These are phyloP conservation scores for Lamproptera curius DNA, from an alignment of 2,888 invertebrate species.

Conservation along the genomic window DNA sequence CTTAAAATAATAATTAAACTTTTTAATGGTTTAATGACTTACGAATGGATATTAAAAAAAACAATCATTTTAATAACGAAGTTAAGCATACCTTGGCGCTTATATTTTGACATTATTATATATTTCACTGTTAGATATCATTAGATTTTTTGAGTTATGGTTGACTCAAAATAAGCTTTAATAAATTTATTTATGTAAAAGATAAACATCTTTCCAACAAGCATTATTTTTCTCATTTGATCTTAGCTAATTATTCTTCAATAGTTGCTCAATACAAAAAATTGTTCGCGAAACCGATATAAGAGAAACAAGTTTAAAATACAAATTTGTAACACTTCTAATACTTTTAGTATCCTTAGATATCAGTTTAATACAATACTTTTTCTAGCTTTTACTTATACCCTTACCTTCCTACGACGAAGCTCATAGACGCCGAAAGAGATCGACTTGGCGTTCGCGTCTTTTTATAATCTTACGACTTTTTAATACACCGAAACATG, in stretches of 20 bases:
- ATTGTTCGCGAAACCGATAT: no score
- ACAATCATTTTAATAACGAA: no score
- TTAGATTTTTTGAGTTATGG: no score
- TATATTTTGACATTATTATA: no score
- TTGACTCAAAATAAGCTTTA: no score
- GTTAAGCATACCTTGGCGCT: no score
- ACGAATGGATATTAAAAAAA: constrained; percentile 20
- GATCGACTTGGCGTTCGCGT: constrained; percentile 54
- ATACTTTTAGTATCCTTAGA: constrained; percentile 72
- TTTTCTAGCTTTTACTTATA: constrained; percentile 60
- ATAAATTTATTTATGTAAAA: no score
- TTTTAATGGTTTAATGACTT: constrained; percentile 26
- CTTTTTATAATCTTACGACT: constrained; percentile 36
- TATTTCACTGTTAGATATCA: no score
- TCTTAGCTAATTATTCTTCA: no score
- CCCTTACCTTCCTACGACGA: constrained; percentile 71
- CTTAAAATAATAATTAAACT: constrained; percentile 23
- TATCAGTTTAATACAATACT: constrained; percentile 62
- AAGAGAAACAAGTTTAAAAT: constrained; percentile 48
- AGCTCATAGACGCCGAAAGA: constrained; percentile 67
- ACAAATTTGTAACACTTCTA: constrained; percentile 76
- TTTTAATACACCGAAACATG: constrained; percentile 52
- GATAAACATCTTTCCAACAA: no score
- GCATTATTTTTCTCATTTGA: no score
- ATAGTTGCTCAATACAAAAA: no score